A percentile compares a stretch with the other conserved stretches of the same genome.
phyloP scores from a whole-genome alignment of 2,888 invertebrate genomes.

The Elegia similella region DNA sequence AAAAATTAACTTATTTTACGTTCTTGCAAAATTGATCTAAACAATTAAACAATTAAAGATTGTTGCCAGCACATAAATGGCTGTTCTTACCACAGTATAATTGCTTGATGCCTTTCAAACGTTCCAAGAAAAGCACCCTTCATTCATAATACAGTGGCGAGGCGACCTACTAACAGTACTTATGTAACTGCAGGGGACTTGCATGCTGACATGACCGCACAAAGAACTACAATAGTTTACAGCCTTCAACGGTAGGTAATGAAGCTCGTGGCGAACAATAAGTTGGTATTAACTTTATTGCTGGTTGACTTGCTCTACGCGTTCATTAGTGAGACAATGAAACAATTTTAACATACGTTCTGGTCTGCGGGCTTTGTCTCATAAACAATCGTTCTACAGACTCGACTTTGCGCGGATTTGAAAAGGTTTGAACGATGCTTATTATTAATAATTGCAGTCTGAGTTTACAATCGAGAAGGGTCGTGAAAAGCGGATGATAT shows the following conservation, averaged over 20 bases:
- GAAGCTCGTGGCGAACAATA: slow-evolving; percentile 24
- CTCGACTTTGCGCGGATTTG: background rate
- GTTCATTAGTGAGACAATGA: slow-evolving; percentile 11
- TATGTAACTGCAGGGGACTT: slow-evolving; percentile 50
- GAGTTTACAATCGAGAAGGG: too few relatives aligned
- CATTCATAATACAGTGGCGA: slow-evolving; percentile 22
- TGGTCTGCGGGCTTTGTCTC: background rate
- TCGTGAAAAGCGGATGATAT: too few relatives aligned
- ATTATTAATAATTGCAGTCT: too few relatives aligned
- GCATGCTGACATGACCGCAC: slow-evolving; percentile 47
- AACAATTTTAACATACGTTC: slow-evolving; percentile 6
- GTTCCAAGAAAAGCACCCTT: slow-evolving; percentile 3
- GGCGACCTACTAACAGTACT: slow-evolving; percentile 44
- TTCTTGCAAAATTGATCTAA: too few relatives aligned
- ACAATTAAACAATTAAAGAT: background rate
- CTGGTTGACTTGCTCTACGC: slow-evolving; percentile 8
- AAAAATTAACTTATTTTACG: too few relatives aligned
- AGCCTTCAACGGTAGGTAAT: slow-evolving; percentile 45
- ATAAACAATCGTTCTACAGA: background rate
- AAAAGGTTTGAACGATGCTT: background rate
- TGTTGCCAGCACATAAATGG: background rate
- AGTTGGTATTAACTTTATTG: slow-evolving; percentile 17
- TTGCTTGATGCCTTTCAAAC: background rate
- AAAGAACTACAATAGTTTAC: slow-evolving; percentile 55
- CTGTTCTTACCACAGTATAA: background rate